Evolutionary conservation across 2,888 invertebrate genomes (phyloP).

Genomic region (Pristionchus japonicus): DNA sequence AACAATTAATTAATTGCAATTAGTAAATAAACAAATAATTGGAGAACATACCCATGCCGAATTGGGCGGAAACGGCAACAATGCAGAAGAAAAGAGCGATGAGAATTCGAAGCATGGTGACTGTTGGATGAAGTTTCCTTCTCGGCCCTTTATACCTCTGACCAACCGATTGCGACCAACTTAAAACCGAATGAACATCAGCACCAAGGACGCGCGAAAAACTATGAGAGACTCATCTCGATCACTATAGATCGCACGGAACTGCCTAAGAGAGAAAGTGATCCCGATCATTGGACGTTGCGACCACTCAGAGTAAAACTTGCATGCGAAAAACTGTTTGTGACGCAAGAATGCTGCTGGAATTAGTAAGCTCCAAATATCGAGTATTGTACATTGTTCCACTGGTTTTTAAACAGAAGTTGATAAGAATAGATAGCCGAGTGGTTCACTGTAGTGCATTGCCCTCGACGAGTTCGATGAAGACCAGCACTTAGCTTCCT

Average conservation of each 20-base stretch:
- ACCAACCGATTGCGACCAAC: not conserved
- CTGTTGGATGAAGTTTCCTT: not conserved
- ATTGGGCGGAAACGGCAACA: not conserved
- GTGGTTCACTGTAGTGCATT: not conserved
- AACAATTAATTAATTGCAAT: not conserved
- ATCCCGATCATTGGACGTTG: slow-evolving; percentile 6
- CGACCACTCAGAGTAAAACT: not conserved
- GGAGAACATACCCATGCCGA: not conserved
- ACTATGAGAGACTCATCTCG: not conserved
- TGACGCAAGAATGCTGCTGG: not conserved
- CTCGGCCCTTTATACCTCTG: not conserved
- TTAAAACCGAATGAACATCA: not conserved
- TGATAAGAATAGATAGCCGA: not conserved
- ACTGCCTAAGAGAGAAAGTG: not conserved
- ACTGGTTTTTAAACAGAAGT: not conserved
- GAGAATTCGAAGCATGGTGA: not conserved
- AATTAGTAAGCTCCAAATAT: too few relatives aligned
- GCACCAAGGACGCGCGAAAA: not conserved
- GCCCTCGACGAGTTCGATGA: not conserved
- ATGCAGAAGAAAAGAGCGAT: slow-evolving; percentile 15
- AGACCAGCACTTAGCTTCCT: not conserved
- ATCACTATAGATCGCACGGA: not conserved
- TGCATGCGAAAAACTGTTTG: not conserved
- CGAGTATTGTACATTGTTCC: not conserved
- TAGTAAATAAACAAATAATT: not conserved